Conservation (phyloP, 2,113 vertebrate species). For the Lepisosteus oculatus region DNA sequence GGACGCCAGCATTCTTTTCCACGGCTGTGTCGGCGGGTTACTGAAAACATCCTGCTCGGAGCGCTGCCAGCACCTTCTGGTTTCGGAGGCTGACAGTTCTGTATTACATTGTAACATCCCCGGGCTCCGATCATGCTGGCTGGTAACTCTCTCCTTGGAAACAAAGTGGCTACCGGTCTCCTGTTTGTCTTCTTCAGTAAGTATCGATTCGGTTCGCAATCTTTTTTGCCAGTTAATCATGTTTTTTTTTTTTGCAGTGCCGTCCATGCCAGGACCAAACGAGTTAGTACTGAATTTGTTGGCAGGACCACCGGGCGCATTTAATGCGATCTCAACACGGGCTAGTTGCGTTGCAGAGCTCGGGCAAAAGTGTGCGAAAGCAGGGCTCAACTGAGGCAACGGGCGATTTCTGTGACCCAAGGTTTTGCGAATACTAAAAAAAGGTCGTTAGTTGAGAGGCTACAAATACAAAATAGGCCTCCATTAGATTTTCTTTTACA, state of each 20-base stretch:
- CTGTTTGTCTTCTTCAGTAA: conserved; percentile 55
- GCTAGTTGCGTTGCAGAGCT: not conserved
- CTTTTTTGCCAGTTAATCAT: conserved; percentile 11
- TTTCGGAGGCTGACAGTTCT: conserved; percentile 33
- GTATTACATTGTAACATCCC: conserved; percentile 16
- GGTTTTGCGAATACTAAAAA: not conserved
- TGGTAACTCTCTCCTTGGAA: conserved; percentile 29
- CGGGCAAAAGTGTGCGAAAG: not conserved
- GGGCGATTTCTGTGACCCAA: not conserved
- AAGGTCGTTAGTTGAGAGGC: conserved; percentile 11
- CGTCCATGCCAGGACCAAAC: not conserved
- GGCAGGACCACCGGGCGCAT: conserved; percentile 10
- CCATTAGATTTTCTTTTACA: not conserved
- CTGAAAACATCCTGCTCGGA: conserved; percentile 26
- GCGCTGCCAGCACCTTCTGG: conserved; percentile 19
- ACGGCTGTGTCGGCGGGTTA: conserved; percentile 39
- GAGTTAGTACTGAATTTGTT: conserved; percentile 13
- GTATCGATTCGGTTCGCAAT: conserved; percentile 45
- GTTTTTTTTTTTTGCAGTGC: not conserved
- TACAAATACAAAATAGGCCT: conserved; percentile 7
- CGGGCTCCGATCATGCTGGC: conserved; percentile 45
- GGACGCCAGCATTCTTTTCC: conserved; percentile 26
- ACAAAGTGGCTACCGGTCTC: conserved; percentile 43
- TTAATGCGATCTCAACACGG: not conserved
- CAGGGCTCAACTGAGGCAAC: too few species aligned